A percentile compares a stretch with the other conserved stretches of the same genome.
Conservation (phyloP, 2,797 vertebrate genomes). For the Notamacropus eugenii region DNA sequence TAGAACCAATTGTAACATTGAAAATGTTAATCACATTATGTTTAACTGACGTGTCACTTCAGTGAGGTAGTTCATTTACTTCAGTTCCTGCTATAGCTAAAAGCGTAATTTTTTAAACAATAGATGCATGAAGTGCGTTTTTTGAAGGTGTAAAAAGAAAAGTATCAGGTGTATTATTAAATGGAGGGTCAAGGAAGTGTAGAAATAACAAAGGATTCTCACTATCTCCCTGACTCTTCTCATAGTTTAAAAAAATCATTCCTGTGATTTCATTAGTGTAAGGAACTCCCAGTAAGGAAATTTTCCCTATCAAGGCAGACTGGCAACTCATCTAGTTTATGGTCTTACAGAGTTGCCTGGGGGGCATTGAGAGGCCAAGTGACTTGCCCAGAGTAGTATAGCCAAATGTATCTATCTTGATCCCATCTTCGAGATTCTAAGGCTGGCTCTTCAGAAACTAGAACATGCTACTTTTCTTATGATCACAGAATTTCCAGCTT, state of each 20-base stretch:
- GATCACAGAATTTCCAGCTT: background rate
- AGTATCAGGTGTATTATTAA: background rate
- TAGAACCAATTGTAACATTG: background rate
- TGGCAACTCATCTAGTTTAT: background rate
- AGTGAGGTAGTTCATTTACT: background rate
- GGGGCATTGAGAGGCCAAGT: background rate
- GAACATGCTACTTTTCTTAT: background rate
- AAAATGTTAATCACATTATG: background rate
- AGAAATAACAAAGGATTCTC: background rate
- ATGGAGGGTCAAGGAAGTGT: background rate
- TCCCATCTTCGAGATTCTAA: background rate
- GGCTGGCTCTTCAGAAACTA: background rate
- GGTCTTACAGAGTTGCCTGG: background rate
- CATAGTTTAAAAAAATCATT: background rate
- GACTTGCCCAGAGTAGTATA: background rate
- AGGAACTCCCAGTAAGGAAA: background rate
- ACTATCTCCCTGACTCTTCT: background rate
- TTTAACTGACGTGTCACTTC: background rate
- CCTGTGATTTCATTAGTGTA: background rate
- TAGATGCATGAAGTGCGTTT: background rate
- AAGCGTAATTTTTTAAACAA: background rate
- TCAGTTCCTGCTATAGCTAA: background rate
- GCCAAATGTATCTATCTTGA: background rate
- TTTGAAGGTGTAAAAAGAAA: background rate
- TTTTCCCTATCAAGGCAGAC: background rate